Base-by-base conservation (phyloP, 2,888 invertebrate genomes). In the Pyrgus malvae region DNA sequence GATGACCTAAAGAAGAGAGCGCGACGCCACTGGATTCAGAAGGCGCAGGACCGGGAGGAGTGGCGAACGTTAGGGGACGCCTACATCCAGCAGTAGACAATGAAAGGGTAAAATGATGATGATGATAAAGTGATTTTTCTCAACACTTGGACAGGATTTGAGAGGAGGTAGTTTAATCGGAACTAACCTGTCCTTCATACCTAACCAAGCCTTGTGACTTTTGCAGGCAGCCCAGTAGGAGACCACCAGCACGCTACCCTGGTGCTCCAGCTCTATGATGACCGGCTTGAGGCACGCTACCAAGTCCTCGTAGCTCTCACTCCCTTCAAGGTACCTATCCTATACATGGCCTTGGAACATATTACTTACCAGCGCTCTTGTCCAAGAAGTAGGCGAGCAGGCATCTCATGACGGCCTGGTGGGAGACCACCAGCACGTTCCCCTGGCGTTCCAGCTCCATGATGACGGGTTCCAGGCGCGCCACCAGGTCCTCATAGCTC, bases 401-500 rank as follows among this genome's bases (percentile, higher is more conserved):
- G 78, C 99, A 99, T 33, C 99, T 91, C 68, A 99, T 91, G 56
- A 97, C 99, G 0, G 99, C 99, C 88, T 99, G 99, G 88, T 99
- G 99, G 6, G 97, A 97, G 3, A 99, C 97, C 1, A 99, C 98
- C 40, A 99, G 91, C 37, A 99, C 98, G 81, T 98, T 98, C 38
- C 97, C 97, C 83, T 98, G 99, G 19, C 99, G 91, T 87, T 99
- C 99, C 72, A 99, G 87, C 89, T 99, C 99, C 99, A 99, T 98
- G 69, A 99, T 99, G 56, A 99, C 99, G 0, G 99, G 99, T 80
- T 99, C 99, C 59, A 99, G 91, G 23, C 99, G 91, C 1, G 98
- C 98, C 14, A 99, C 99, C 66, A 99, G 91, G 91, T 99, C 99
- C 86, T 99, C 99, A 79, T 99, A 99, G 71, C 98, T 98, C 91